phyloP scores from a whole-genome alignment of 2,888 invertebrate species.

The Euplagia quadripunctaria region DNA sequence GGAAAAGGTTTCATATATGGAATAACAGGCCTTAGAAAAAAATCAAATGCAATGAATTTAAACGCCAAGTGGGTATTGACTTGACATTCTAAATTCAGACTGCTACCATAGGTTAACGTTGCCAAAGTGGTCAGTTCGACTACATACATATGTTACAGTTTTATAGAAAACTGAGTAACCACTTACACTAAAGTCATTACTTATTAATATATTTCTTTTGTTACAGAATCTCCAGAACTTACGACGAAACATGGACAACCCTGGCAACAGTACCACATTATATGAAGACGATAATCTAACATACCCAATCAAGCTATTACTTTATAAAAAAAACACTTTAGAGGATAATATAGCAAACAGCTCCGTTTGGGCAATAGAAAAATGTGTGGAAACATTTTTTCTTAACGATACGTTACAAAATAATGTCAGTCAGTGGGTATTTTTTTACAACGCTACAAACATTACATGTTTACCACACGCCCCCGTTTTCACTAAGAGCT shows the following conservation, averaged over 20 bases:
- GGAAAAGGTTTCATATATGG: too few relatives aligned
- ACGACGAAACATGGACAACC: constrained; percentile 83
- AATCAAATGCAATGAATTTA: too few relatives aligned
- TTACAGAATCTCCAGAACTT: constrained; percentile 65
- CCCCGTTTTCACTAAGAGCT: constrained; percentile 89
- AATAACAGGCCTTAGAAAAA: too few relatives aligned
- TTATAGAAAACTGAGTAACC: too few relatives aligned
- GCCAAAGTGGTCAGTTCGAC: too few relatives aligned
- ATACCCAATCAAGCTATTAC: constrained; percentile 60
- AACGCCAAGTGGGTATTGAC: too few relatives aligned
- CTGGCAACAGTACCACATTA: constrained; percentile 83
- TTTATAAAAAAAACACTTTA: constrained; percentile 61
- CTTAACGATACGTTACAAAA: constrained; percentile 65
- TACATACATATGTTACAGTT: too few relatives aligned
- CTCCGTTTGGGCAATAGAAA: constrained; percentile 73
- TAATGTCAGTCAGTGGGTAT: constrained; percentile 62
- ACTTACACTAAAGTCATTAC: background rate
- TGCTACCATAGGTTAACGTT: too few relatives aligned
- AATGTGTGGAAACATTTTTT: constrained; percentile 67
- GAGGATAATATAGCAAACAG: constrained; percentile 54
- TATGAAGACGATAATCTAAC: constrained; percentile 65
- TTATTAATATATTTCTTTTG: constrained; percentile 45
- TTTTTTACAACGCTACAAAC: constrained; percentile 70
- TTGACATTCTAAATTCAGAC: too few relatives aligned
- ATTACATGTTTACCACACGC: constrained; percentile 88